A percentile compares a stretch with the other conserved stretches of the same genome.
Conservation (phyloP, 2,113 vertebrate species). For the Taxidea taxus region DNA sequence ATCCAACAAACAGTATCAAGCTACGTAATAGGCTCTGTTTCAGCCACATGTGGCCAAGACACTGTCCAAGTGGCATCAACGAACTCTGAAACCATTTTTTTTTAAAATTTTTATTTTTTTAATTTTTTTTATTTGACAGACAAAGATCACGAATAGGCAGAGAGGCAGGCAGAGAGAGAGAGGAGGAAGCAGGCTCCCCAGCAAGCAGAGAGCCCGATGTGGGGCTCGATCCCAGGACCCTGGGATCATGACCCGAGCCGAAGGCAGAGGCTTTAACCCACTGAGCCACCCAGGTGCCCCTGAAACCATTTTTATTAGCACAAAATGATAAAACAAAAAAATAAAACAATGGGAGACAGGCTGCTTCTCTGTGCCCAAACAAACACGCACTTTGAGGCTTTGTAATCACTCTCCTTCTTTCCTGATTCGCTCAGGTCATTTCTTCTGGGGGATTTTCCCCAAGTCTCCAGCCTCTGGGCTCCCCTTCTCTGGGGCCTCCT, state of each 20-base stretch:
- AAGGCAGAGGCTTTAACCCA: too few relatives aligned
- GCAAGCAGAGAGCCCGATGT: too few relatives aligned
- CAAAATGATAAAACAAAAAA: background rate
- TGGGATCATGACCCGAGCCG: too few relatives aligned
- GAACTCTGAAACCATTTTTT: slow-evolving; percentile 20
- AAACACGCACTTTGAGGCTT: background rate
- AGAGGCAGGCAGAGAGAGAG: too few relatives aligned
- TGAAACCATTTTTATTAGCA: slow-evolving; percentile 42
- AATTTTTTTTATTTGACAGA: too few relatives aligned
- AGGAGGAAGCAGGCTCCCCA: too few relatives aligned
- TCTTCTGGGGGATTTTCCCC: background rate
- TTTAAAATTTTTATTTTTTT: too few relatives aligned
- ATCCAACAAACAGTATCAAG: background rate
- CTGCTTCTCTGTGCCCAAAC: background rate
- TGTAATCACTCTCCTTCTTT: background rate
- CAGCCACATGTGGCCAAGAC: background rate
- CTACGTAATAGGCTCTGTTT: background rate
- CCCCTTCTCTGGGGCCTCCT: background rate
- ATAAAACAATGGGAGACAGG: background rate
- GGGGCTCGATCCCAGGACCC: too few relatives aligned
- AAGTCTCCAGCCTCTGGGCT: background rate
- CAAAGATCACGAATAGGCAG: too few relatives aligned
- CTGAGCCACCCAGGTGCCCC: too few relatives aligned
- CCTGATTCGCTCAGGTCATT: background rate
- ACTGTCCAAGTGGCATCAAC: background rate